These are phyloP conservation scores for Ochlodes sylvanus DNA, from an alignment of 2,888 invertebrate genomes.

Conservation along the genomic window DNA sequence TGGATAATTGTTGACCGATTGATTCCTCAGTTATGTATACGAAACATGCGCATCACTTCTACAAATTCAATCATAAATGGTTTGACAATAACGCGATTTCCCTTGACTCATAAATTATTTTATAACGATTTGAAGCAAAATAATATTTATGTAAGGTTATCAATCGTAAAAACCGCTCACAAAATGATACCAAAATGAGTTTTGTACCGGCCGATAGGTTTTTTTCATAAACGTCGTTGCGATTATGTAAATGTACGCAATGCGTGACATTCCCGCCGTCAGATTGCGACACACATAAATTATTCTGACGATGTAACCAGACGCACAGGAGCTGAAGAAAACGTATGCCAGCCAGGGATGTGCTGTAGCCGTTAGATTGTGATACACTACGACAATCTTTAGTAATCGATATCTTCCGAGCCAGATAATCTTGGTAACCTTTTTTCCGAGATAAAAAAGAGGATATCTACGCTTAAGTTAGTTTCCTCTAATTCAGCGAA, in stretches of 20 bases:
- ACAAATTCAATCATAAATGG: too few species aligned
- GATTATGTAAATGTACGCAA: slow-evolving; percentile 28
- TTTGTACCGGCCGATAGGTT: background rate
- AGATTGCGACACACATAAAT: slow-evolving; percentile 32
- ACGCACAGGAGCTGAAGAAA: slow-evolving; percentile 24
- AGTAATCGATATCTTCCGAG: slow-evolving; percentile 17
- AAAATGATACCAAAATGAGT: background rate
- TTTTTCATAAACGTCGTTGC: slow-evolving; percentile 6
- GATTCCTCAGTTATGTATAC: too few species aligned
- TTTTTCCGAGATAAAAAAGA: background rate
- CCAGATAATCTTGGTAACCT: background rate
- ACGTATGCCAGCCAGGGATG: slow-evolving; percentile 15
- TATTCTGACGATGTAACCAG: slow-evolving; percentile 20
- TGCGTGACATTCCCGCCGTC: slow-evolving; percentile 27
- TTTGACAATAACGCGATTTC: too few species aligned
- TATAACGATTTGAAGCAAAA: background rate
- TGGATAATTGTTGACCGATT: too few species aligned
- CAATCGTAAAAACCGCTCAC: background rate
- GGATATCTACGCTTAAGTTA: background rate
- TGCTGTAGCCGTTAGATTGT: slow-evolving; percentile 7
- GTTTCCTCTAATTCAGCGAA: background rate
- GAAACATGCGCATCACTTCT: too few species aligned
- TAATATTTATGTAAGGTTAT: background rate
- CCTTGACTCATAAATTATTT: background rate
- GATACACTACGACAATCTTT: slow-evolving; percentile 8